Percentiles rank a stretch among this genome's conserved stretches.
phyloP scores from a whole-genome alignment of 2,797 vertebrate species.

The Falco concolor region DNA sequence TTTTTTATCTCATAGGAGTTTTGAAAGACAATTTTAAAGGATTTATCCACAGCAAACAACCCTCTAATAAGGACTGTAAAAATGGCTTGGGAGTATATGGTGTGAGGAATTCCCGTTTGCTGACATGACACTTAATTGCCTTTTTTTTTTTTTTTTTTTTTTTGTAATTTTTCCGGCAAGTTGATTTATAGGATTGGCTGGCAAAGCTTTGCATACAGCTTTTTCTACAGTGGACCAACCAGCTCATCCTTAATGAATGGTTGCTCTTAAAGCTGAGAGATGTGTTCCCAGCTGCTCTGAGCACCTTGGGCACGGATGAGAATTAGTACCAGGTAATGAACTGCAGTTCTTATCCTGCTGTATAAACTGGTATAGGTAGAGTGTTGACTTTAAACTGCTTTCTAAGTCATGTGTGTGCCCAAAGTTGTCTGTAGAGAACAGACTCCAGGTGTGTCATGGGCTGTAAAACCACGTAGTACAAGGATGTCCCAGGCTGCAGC shows the following conservation, averaged over 20 bases:
- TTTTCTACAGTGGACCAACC: neutral
- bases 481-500: neutral
- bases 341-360: neutral
- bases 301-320: neutral
- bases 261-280: neutral
- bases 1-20: neutral
- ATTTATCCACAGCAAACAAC: neutral
- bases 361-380: neutral
- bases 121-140: neutral
- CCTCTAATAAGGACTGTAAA: neutral
- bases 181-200: neutral
- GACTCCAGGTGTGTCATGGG: neutral
- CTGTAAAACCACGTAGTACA: neutral
- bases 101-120: neutral
- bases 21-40: neutral
- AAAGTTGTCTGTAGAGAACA: neutral
- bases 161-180: neutral
- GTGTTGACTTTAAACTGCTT: neutral
- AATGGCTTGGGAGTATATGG: neutral
- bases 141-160: no score
- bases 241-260: neutral
- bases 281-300: neutral
- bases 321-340: neutral
- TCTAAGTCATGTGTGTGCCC: neutral
- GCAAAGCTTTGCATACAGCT: neutral